Percentiles rank a stretch among this genome's conserved stretches.
phyloP scores from a whole-genome alignment of 1,140 invertebrate species.

The Gryon sp. region DNA sequence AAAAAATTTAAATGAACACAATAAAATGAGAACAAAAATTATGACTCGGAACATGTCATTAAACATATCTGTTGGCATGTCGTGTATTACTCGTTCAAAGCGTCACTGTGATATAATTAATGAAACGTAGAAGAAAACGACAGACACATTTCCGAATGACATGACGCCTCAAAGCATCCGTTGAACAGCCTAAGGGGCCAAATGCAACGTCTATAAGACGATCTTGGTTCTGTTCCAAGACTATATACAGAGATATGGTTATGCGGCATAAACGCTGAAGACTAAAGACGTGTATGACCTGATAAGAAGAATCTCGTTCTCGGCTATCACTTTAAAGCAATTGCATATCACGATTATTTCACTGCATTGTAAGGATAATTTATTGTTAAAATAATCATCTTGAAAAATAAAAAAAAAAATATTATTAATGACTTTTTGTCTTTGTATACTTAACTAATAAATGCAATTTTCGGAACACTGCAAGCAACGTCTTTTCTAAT shows the following conservation, averaged over 20 bases:
- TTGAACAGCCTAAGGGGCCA: conserved; percentile 39
- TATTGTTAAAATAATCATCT: not conserved
- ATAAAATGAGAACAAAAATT: conserved; percentile 32
- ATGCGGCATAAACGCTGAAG: conserved; percentile 50
- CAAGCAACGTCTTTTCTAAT: too few relatives aligned
- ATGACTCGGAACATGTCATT: conserved; percentile 36
- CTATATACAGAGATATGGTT: conserved; percentile 41
- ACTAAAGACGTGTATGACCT: conserved; percentile 40
- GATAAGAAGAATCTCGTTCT: conserved; percentile 33
- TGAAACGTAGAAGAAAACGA: conserved; percentile 51
- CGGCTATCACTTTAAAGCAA: conserved; percentile 32
- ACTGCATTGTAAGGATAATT: conserved; percentile 17
- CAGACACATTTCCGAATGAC: conserved; percentile 47
- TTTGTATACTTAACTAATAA: too few relatives aligned
- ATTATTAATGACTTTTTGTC: too few relatives aligned
- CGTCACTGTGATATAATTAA: conserved; percentile 49
- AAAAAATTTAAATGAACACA: too few relatives aligned
- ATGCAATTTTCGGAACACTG: too few relatives aligned
- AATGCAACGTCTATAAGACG: conserved; percentile 48
- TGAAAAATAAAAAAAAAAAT: too few relatives aligned
- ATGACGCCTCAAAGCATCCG: conserved; percentile 49
- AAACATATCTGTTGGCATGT: conserved; percentile 39
- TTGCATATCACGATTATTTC: conserved; percentile 30
- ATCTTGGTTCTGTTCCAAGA: conserved; percentile 48
- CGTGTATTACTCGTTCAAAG: conserved; percentile 49